These are phyloP conservation scores for Athalia circularis DNA, from an alignment of 2,888 invertebrate genomes.

Conservation along the genomic window DNA sequence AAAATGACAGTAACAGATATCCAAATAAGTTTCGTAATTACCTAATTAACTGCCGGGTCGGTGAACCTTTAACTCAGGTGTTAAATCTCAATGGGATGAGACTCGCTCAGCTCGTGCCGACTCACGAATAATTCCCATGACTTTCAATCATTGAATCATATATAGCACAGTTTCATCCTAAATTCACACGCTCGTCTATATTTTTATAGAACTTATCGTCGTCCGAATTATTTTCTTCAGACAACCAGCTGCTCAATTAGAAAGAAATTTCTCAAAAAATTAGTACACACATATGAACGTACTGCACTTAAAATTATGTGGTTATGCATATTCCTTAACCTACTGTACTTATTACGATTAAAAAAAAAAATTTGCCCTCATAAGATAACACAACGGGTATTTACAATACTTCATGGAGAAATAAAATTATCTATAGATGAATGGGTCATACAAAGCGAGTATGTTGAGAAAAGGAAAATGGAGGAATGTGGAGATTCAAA, in stretches of 20 bases:
- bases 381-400: no score
- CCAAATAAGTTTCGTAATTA: constrained; percentile 34
- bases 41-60: constrained; percentile 34
- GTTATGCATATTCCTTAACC: background rate
- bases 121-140: background rate
- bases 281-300: no score
- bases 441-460: no score
- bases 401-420: no score
- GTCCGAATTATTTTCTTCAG: background rate
- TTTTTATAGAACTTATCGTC: background rate
- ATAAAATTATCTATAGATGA: no score
- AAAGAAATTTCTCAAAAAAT: no score
- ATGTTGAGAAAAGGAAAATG: no score
- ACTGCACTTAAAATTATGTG: no score
- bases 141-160: constrained; percentile 23
- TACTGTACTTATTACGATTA: no score
- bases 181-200: constrained; percentile 6
- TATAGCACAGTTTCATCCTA: constrained; percentile 1
- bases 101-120: constrained; percentile 7
- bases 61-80: constrained; percentile 30
- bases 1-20: constrained; percentile 22
- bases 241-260: no score
- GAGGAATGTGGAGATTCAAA: no score
- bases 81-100: background rate
- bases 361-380: no score